Conservation (phyloP, 2,888 invertebrate genomes). For the Microchrysa polita region DNA sequence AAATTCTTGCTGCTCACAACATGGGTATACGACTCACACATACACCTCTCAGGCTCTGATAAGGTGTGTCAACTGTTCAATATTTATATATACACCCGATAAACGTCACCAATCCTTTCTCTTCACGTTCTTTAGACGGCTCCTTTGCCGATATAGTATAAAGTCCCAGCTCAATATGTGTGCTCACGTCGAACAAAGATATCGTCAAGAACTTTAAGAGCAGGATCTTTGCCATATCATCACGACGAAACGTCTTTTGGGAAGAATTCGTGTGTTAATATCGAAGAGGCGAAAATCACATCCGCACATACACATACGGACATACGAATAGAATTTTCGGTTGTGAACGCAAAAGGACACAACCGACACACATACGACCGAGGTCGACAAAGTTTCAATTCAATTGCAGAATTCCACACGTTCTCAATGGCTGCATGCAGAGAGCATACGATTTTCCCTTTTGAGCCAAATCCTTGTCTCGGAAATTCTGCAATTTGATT, state of each 20-base stretch:
- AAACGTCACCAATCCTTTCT: conserved; percentile 71
- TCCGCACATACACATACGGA: neutral
- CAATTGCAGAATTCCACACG: neutral
- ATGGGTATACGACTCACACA: neutral
- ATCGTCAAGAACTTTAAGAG: conserved; percentile 65
- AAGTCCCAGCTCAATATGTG: too few species aligned
- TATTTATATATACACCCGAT: too few species aligned
- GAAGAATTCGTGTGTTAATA: conserved; percentile 7
- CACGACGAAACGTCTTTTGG: neutral
- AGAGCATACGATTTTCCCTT: conserved; percentile 47
- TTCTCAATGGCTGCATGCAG: too few species aligned
- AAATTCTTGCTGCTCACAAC: conserved; percentile 12
- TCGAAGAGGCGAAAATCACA: neutral
- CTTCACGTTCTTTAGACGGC: too few species aligned
- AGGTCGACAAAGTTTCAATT: conserved; percentile 8
- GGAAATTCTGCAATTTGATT: conserved; percentile 50
- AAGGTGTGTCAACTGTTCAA: conserved; percentile 60
- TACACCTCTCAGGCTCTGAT: too few species aligned
- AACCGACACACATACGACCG: neutral
- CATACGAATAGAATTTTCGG: neutral
- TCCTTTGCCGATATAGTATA: too few species aligned
- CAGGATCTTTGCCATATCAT: conserved; percentile 62
- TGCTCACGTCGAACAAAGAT: conserved; percentile 64
- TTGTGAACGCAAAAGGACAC: neutral
- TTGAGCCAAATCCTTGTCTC: conserved; percentile 50